A percentile compares a stretch with the other conserved stretches of the same genome.
Conservation (phyloP, 53 echinoderm and acorn worm genomes). For the Luidia sarsii region DNA sequence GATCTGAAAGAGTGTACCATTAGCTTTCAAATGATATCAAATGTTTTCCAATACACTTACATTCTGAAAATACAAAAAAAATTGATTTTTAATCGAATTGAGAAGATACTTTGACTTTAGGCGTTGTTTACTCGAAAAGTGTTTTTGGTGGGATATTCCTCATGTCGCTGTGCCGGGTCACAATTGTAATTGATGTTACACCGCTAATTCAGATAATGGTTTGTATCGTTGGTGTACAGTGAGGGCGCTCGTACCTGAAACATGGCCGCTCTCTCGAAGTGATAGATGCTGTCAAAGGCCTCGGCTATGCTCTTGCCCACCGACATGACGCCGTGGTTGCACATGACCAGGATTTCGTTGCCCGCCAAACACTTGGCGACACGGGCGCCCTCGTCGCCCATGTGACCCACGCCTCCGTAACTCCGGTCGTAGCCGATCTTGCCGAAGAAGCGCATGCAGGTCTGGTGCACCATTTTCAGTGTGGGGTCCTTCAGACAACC, state of each 20-base stretch:
- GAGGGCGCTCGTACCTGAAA: conserved; percentile 70
- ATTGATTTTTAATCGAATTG: no score
- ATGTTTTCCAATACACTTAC: no score
- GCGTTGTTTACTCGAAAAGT: no score
- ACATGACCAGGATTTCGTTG: conserved; percentile 77
- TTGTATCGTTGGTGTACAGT: not conserved
- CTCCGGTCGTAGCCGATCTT: conserved; percentile 80
- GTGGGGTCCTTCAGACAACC: conserved; percentile 67
- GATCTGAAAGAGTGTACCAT: no score
- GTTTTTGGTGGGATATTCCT: no score
- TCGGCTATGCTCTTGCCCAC: conserved; percentile 60
- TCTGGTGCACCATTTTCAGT: conserved; percentile 70
- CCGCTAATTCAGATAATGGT: no score
- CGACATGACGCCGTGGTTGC: conserved; percentile 83
- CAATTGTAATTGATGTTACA: no score
- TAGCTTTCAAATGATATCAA: no score
- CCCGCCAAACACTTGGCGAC: conserved; percentile 57
- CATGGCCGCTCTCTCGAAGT: conserved; percentile 79
- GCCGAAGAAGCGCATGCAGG: conserved; percentile 66
- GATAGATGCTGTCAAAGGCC: conserved; percentile 79
- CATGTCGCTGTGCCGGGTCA: no score
- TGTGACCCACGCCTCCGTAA: conserved; percentile 66
- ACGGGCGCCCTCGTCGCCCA: conserved; percentile 64
- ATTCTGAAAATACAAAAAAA: no score
- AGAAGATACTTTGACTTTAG: no score